A percentile compares a stretch with the other conserved stretches of the same genome.
Conservation (phyloP, 2,113 vertebrate genomes). For the Leuciscus idus region DNA sequence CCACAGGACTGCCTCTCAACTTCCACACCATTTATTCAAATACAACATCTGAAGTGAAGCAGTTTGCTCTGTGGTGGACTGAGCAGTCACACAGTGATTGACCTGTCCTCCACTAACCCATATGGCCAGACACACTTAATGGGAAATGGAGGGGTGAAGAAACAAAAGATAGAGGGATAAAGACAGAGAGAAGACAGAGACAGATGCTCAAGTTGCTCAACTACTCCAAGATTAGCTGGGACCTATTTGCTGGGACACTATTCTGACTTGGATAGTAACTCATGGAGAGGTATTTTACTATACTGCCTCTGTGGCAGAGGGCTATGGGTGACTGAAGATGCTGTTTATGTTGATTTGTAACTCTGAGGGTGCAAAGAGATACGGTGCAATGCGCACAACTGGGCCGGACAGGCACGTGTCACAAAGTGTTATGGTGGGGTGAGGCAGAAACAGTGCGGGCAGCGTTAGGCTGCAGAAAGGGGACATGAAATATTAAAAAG, state of each 20-base stretch:
- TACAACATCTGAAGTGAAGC: neutral
- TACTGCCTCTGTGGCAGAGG: neutral
- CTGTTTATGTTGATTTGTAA: constrained; percentile 27
- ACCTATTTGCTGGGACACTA: constrained; percentile 20
- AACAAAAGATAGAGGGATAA: constrained; percentile 46
- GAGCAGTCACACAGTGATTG: constrained; percentile 29
- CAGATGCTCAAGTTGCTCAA: neutral
- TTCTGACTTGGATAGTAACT: constrained; percentile 6
- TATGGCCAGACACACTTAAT: constrained; percentile 11
- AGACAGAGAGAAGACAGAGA: neutral
- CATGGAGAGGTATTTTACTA: constrained; percentile 25
- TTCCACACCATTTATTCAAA: constrained; percentile 54
- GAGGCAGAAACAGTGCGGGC: neutral
- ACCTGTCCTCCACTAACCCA: constrained; percentile 24
- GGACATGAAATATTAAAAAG: neutral
- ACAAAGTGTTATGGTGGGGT: neutral
- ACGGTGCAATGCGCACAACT: neutral
- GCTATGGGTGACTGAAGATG: constrained; percentile 39
- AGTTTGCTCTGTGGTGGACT: neutral
- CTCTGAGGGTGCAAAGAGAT: constrained; percentile 12
- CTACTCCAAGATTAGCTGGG: constrained; percentile 28
- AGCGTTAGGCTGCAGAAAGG: neutral
- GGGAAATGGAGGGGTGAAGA: constrained; percentile 60
- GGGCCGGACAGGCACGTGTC: constrained; percentile 7
- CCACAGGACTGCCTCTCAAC: constrained; percentile 9